phyloP scores from a whole-genome alignment of 2,888 invertebrate genomes.

The Lagria hirta region DNA sequence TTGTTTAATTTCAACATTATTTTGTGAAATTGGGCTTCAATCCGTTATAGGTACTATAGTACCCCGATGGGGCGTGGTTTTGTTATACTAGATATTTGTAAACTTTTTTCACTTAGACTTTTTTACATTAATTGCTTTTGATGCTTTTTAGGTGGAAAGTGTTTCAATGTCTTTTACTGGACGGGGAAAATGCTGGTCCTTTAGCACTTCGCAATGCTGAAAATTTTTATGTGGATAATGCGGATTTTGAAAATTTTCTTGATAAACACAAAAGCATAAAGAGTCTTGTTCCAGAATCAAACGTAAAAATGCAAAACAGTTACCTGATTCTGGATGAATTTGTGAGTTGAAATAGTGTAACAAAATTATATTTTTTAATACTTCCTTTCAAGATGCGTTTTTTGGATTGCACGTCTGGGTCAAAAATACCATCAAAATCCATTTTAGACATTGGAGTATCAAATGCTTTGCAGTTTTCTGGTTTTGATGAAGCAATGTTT shows the following conservation, averaged over 20 bases:
- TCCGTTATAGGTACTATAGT: too few species aligned
- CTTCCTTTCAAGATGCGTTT: conserved; percentile 54
- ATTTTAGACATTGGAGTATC: conserved; percentile 55
- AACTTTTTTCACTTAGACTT: too few species aligned
- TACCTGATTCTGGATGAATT: conserved; percentile 59
- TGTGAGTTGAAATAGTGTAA: conserved; percentile 46
- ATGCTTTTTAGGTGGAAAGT: conserved; percentile 52
- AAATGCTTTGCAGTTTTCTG: conserved; percentile 54
- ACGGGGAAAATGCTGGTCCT: conserved; percentile 57
- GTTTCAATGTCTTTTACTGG: conserved; percentile 57
- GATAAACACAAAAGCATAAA: conserved; percentile 50
- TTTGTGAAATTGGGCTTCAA: too few species aligned
- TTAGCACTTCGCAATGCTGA: conserved; percentile 54
- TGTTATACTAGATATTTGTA: too few species aligned
- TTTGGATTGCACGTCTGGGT: conserved; percentile 53
- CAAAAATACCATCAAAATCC: conserved; percentile 55
- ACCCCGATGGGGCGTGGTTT: too few species aligned
- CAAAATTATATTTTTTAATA: conserved; percentile 4
- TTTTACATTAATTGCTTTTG: too few species aligned
- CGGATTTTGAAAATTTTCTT: conserved; percentile 53
- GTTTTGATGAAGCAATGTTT: conserved; percentile 58
- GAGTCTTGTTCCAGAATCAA: conserved; percentile 57
- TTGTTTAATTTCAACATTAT: too few species aligned
- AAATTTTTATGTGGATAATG: conserved; percentile 52
- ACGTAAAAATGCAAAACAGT: conserved; percentile 56